Conservation (phyloP, 1,140 invertebrate genomes). For the Drosophila pseudoobscura region DNA sequence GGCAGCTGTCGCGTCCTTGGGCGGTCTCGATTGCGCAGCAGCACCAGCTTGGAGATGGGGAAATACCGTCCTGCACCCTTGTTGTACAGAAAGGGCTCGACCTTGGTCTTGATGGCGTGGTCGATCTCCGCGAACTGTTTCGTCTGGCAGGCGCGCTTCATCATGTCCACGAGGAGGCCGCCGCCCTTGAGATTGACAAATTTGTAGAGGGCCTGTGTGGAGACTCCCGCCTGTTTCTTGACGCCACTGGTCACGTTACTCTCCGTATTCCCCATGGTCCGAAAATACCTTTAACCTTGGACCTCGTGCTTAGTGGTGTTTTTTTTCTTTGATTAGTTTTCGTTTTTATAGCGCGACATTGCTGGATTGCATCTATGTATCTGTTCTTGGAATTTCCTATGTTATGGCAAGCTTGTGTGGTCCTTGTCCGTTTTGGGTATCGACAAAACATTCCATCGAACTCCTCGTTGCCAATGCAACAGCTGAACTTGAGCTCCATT, state of each 20-base stretch:
- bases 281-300: slow-evolving; percentile 2
- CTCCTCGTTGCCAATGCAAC: slow-evolving; percentile 71
- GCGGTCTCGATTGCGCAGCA: slow-evolving; percentile 93
- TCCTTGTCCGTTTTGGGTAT: slow-evolving; percentile 52
- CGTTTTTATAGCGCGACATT: slow-evolving; percentile 69
- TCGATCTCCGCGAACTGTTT: slow-evolving; percentile 95
- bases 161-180: slow-evolving; percentile 95
- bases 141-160: slow-evolving; percentile 94
- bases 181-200: slow-evolving; percentile 95
- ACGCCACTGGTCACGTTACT: slow-evolving; percentile 96
- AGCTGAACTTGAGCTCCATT: slow-evolving; percentile 75
- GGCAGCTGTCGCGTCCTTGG: slow-evolving; percentile 91
- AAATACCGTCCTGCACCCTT: slow-evolving; percentile 95
- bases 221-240: slow-evolving; percentile 94
- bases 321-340: slow-evolving; percentile 7
- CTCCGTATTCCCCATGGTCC: slow-evolving; percentile 94
- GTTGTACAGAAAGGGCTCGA: slow-evolving; percentile 96
- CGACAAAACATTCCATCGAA: slow-evolving; percentile 61
- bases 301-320: slow-evolving; percentile 5
- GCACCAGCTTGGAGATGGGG: slow-evolving; percentile 93
- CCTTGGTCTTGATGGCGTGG: slow-evolving; percentile 93
- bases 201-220: slow-evolving; percentile 91
- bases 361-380: slow-evolving; percentile 13
- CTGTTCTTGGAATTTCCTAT: slow-evolving; percentile 39
- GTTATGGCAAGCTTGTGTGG: slow-evolving; percentile 25